These are phyloP conservation scores for Stichopus horrens DNA, from an alignment of 53 echinoderm and acorn worm species.

Conservation along the genomic window DNA sequence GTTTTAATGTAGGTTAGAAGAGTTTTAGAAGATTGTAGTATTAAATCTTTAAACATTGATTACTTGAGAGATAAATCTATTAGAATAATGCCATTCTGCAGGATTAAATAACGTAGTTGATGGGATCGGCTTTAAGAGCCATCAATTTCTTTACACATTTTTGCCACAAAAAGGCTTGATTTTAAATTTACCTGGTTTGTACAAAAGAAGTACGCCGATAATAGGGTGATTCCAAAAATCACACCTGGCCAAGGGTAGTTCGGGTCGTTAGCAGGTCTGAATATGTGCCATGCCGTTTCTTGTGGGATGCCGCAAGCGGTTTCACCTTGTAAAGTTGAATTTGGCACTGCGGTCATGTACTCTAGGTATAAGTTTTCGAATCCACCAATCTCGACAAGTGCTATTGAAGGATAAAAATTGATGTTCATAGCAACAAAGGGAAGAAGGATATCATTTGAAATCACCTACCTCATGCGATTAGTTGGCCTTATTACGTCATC, in stretches of 20 bases:
- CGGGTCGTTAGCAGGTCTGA: constrained; percentile 60
- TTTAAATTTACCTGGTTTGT: constrained; percentile 65
- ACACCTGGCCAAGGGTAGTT: constrained; percentile 84
- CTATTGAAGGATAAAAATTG: constrained; percentile 4
- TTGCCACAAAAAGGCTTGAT: too few relatives aligned
- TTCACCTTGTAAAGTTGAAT: constrained; percentile 59
- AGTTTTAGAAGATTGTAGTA: too few relatives aligned
- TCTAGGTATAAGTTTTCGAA: constrained; percentile 56
- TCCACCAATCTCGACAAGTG: constrained; percentile 60
- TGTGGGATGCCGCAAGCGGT: constrained; percentile 66
- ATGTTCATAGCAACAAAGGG: neutral
- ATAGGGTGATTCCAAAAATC: constrained; percentile 63
- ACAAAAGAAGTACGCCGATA: constrained; percentile 75
- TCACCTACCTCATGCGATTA: too few relatives aligned
- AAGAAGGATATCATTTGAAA: too few relatives aligned
- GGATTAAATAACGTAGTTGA: too few relatives aligned
- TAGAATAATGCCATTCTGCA: too few relatives aligned
- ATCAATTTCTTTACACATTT: too few relatives aligned
- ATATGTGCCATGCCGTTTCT: constrained; percentile 74
- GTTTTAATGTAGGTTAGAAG: too few relatives aligned
- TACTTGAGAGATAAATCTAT: too few relatives aligned
- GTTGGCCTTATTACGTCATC: too few relatives aligned
- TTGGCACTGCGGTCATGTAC: constrained; percentile 71
- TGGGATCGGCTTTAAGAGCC: too few relatives aligned
- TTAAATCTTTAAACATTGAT: too few relatives aligned